These are phyloP conservation scores for Sisor rabdophorus DNA, from an alignment of 2,113 vertebrate genomes.

Conservation along the genomic window DNA sequence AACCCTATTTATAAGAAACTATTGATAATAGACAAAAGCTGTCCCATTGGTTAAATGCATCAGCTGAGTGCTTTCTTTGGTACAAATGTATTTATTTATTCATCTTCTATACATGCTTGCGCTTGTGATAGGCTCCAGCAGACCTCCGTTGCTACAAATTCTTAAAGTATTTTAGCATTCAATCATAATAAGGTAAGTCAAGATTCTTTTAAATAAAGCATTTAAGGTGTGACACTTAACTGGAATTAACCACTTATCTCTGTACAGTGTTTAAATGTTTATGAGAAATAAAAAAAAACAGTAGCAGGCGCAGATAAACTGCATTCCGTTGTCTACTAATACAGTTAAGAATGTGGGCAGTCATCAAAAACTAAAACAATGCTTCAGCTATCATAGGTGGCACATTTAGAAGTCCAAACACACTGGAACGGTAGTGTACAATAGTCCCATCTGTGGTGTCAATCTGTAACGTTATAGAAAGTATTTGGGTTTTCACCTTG, in stretches of 20 bases:
- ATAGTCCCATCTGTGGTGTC: constrained; percentile 17
- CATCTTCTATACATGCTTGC: too few relatives aligned
- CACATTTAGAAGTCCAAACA: constrained; percentile 28
- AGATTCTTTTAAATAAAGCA: constrained; percentile 14
- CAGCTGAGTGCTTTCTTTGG: not conserved
- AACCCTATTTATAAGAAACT: not conserved
- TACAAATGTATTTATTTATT: too few relatives aligned
- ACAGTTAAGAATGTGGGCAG: constrained; percentile 35
- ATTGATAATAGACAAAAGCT: not conserved
- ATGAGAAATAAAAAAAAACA: not conserved
- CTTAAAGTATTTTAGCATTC: not conserved
- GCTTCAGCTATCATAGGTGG: constrained; percentile 22
- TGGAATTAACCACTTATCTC: not conserved
- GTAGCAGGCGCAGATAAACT: constrained; percentile 1
- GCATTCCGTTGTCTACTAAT: constrained; percentile 34
- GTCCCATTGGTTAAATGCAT: not conserved
- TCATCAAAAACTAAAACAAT: not conserved
- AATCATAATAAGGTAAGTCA: not conserved
- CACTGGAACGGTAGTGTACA: not conserved
- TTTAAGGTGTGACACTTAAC: constrained; percentile 2
- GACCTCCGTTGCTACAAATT: not conserved
- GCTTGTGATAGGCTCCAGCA: too few relatives aligned
- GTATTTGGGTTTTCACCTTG: constrained; percentile 18
- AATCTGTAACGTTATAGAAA: constrained; percentile 25
- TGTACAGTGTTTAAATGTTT: not conserved